Evolutionary conservation across 2,888 invertebrate species (phyloP), one percentile per base, ranked within the genome.

Genomic region (Pantelozetes paolii): DNA sequence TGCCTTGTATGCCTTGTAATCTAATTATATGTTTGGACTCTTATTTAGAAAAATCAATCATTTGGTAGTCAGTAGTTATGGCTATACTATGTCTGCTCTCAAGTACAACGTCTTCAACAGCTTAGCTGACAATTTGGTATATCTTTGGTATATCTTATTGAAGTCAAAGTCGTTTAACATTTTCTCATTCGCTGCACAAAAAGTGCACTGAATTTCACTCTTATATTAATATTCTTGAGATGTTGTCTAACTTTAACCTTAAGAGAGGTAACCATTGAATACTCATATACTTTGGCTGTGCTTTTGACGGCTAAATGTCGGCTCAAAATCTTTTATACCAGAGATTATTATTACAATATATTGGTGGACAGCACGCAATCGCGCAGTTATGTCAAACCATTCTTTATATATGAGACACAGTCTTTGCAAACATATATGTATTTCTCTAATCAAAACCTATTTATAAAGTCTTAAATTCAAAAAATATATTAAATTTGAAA

Each of bases 21-120:
- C 71, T 71, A 71, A 71, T 71, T 71, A 50, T 48, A 71, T 71
- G 48, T 50, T 71, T 71, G 28, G 71, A 71, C 71, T 36, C 36
- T 71, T 71, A 71, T 45, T 45, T 71, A 23, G 26, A 30, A 23
- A 71, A 71, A 71, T 71, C 71, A 71, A 71, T 71, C 71, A 71
- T 50, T 50, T 45, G 23, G 50, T 18, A 23, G 45, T 71, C 69
- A 5, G 26, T 69, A 69, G 30, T 40, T 40, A 42, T 59, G 23
- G 59, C 32, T 2, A 5, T 9, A 57, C 28, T 20, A 23, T 57
- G 57, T 57, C 26, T 57, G 11, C 36, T 36, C 36, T n/a, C n/a
- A n/a, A n/a, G 57, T 13, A 28, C 5, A 40, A n/a, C 26, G 8
- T n/a, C 40, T 26, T 40, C 69, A 69, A 71, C 71, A 71, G 50